Evolutionary conservation across 2,888 invertebrate species (phyloP), one percentile per base, ranked within the genome.

Genomic region (Bursaphelenchus okinawaensis): DNA sequence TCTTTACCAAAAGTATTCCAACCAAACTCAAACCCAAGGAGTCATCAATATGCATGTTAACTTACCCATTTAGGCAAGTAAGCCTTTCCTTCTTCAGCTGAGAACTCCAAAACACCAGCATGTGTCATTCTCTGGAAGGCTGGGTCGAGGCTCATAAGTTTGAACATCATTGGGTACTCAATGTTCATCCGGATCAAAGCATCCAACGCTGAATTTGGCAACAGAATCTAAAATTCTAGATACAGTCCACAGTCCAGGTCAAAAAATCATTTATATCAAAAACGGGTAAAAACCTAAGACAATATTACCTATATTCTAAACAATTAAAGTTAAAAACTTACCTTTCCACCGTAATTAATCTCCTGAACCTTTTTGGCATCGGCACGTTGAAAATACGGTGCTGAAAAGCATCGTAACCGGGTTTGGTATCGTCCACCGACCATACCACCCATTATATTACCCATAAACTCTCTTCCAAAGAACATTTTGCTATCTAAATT

Each of bases 111-210:
- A 0, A 98, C 96, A 31, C 86, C 86, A 83, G 93, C 92, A 83
- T 98, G 96, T 9, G 95, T 94, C 28, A 89, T 87, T 68, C 93
- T 87, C 71, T 89, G 89, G 22, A 78, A 78, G 80, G 90, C 90
- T 75, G 89, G 89, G 84, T 96, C 95, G 75, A 89, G 89, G 83
- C 95, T 95, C 31, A 82, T 91, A 31, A 98, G 85, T 83, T 94
- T 95, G 84, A 98, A 98, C 66, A 98, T 87, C 96, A 98, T 98
- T 0, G 98, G 98, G 83, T 96, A 98, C 81, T 91, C 92, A 69
- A 96, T 93, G 84, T 95, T 95, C 23, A 93, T 86, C 67, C 93
- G 87, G 9, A 78, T 68, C 59, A 80, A 66, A 52, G 68, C 57
- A 60, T 80, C 80, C 12, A 80, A 70, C 6, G 75, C 76, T 9